These are phyloP conservation scores for Phasianus colchicus DNA, from an alignment of 2,113 vertebrate species.

Conservation along the genomic window DNA sequence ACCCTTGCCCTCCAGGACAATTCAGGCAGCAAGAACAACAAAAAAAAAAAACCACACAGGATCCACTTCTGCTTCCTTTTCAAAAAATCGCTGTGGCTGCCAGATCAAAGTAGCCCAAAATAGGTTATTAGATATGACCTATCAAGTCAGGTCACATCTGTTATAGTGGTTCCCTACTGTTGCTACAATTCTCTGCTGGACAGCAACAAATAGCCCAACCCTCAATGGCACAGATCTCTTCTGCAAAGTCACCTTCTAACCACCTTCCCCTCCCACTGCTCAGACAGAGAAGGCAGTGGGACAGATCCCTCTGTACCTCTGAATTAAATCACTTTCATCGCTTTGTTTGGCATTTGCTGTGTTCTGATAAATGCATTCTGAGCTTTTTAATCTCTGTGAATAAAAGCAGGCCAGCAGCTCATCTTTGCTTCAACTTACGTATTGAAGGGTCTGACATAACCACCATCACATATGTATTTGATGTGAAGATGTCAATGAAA, in stretches of 20 bases:
- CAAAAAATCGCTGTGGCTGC: background rate
- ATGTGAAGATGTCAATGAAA: slow-evolving; percentile 99
- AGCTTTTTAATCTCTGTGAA: background rate
- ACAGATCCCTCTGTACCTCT: background rate
- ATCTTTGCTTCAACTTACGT: slow-evolving; percentile 84
- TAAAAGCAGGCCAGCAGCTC: background rate
- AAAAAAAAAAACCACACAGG: background rate
- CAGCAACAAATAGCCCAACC: background rate
- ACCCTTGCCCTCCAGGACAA: background rate
- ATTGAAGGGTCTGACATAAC: slow-evolving; percentile 99
- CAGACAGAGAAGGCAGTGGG: background rate
- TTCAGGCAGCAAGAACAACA: background rate
- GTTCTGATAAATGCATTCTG: background rate
- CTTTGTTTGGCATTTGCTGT: background rate
- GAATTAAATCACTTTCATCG: background rate
- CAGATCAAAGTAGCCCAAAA: slow-evolving; percentile 27
- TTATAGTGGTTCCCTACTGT: background rate
- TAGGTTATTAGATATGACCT: background rate
- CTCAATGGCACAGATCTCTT: background rate
- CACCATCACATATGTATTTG: slow-evolving; percentile 99
- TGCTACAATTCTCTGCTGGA: background rate
- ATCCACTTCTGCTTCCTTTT: slow-evolving; percentile 26
- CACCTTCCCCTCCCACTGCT: background rate
- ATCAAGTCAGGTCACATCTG: background rate
- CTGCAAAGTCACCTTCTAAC: background rate